Evolutionary conservation across 1,140 invertebrate species (phyloP).

Genomic region (Carposina sasakii): DNA sequence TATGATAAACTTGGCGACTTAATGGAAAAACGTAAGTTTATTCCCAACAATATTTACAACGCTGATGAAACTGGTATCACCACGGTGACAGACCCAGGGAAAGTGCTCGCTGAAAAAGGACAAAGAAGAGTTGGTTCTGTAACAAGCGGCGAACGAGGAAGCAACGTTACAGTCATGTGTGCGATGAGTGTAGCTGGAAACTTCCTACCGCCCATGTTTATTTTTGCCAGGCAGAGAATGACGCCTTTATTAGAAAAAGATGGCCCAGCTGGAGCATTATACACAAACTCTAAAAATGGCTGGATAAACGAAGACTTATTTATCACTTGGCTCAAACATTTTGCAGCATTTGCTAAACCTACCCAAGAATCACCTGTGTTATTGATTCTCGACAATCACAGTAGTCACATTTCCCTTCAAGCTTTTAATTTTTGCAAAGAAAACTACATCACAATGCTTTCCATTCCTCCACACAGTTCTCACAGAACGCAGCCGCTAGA

Average conservation of each 20-base stretch:
- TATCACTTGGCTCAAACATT: not conserved
- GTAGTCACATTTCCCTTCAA: not conserved
- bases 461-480: not conserved
- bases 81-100: not conserved
- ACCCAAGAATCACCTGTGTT: not conserved
- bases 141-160: not conserved
- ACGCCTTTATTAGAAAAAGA: no score
- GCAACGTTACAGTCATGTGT: not conserved
- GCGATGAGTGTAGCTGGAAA: not conserved
- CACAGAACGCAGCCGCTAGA: slow-evolving; percentile 6
- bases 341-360: not conserved
- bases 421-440: not conserved
- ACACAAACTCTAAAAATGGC: no score
- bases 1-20: not conserved
- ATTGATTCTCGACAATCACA: not conserved
- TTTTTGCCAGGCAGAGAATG: not conserved
- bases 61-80: not conserved
- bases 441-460: not conserved
- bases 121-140: not conserved
- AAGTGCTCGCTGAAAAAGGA: not conserved
- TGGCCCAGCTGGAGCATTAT: no score
- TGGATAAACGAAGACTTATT: not conserved
- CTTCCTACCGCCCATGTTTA: not conserved
- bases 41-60: not conserved
- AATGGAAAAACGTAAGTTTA: not conserved